phyloP scores from a whole-genome alignment of 2,113 vertebrate genomes.

The Ictidomys tridecemlineatus region DNA sequence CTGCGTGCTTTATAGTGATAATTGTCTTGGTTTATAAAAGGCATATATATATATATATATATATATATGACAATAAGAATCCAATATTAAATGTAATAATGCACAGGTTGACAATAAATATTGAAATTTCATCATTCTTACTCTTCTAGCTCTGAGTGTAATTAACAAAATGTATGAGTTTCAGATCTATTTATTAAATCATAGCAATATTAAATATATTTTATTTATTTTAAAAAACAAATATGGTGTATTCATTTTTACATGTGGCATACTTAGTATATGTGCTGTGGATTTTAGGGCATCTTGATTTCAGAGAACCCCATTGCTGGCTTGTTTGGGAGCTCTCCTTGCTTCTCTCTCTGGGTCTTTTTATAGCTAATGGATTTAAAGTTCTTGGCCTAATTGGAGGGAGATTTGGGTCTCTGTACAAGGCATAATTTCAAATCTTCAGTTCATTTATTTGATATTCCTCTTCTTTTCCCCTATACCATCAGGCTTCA shows the following conservation, averaged over 20 bases:
- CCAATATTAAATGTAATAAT: neutral
- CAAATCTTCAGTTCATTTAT: neutral
- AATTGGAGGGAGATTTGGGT: neutral
- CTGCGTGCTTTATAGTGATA: neutral
- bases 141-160: constrained; percentile 30
- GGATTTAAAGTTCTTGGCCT: neutral
- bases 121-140: constrained; percentile 38
- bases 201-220: neutral
- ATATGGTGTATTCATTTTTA: constrained; percentile 11
- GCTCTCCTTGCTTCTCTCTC: neutral
- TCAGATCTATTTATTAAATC: constrained; percentile 4
- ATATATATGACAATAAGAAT: neutral
- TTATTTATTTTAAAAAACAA: neutral
- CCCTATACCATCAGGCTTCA: neutral
- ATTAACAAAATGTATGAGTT: neutral
- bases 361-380: neutral
- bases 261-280: neutral
- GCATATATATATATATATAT: neutral
- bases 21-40: constrained; percentile 17
- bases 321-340: neutral
- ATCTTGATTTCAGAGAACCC: neutral
- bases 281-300: neutral
- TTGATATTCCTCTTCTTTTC: neutral
- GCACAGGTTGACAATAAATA: neutral
- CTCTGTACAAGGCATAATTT: neutral